phyloP scores from a whole-genome alignment of 2,113 vertebrate species.

The Alligator sinensis region DNA sequence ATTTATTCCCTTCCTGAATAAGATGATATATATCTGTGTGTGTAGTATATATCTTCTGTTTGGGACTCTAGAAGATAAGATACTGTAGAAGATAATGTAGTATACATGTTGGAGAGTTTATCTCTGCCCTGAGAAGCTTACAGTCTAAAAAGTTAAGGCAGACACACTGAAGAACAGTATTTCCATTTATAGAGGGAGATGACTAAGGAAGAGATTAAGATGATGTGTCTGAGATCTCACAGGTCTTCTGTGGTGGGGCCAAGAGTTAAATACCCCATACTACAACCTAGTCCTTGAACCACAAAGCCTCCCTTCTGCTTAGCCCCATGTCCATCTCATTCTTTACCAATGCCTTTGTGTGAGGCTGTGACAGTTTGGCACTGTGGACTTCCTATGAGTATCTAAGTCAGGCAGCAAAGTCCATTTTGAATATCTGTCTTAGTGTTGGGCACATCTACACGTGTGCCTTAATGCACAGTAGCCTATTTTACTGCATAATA shows the following conservation, averaged over 20 bases:
- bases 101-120: no score
- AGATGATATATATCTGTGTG: no score
- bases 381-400: not conserved
- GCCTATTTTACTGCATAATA: no score
- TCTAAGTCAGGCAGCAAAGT: fast-evolving
- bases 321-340: not conserved
- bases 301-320: not conserved
- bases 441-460: no score
- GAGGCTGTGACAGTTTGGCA: not conserved
- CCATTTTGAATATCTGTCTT: not conserved
- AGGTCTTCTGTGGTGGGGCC: not conserved
- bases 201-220: not conserved
- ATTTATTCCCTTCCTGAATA: no score
- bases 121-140: not conserved
- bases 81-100: no score
- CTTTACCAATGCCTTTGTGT: not conserved
- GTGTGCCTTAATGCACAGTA: no score
- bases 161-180: not conserved
- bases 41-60: no score
- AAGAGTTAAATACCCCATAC: not conserved
- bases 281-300: not conserved
- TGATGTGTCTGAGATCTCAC: not conserved
- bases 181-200: not conserved
- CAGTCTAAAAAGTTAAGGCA: not conserved
- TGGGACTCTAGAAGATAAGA: no score